Evolutionary conservation across 2,797 vertebrate genomes (phyloP).

Genomic region (Adrianichthys oophorus): DNA sequence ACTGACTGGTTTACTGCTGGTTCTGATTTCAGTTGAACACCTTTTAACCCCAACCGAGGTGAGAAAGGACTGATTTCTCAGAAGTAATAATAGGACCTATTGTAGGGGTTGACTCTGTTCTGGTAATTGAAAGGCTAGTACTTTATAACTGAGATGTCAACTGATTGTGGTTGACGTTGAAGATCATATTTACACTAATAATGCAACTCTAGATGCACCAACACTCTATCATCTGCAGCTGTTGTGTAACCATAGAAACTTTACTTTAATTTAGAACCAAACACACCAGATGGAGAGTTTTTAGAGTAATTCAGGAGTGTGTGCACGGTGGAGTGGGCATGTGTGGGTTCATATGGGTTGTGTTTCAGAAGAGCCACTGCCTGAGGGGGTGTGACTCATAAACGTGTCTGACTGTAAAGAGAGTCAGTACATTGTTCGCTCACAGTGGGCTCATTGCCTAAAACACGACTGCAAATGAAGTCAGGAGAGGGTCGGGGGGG

Average conservation of each 20-base stretch:
- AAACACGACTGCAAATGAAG: constrained; percentile 75
- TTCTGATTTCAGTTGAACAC: neutral
- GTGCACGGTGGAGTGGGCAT: constrained; percentile 11
- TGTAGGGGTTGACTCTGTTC: neutral
- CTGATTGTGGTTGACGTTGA: neutral
- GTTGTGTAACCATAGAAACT: constrained; percentile 32
- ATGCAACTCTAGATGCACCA: neutral
- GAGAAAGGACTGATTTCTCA: neutral
- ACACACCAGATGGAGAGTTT: constrained; percentile 22
- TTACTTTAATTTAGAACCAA: constrained; percentile 35
- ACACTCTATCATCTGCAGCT: constrained; percentile 16
- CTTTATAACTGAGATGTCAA: no score
- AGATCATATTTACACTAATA: neutral
- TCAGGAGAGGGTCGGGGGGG: constrained; percentile 35
- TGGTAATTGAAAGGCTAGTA: neutral
- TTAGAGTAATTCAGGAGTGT: constrained; percentile 31
- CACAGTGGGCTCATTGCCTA: constrained; percentile 71
- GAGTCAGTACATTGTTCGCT: constrained; percentile 77
- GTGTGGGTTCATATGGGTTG: constrained; percentile 24
- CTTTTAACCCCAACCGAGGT: neutral
- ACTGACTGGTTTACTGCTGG: constrained; percentile 3
- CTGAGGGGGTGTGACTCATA: constrained; percentile 72
- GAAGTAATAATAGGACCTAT: neutral
- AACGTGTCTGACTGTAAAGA: constrained; percentile 69
- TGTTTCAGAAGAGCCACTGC: constrained; percentile 43